Conservation (phyloP, 2,113 vertebrate genomes). For the Litocranius walleri region DNA sequence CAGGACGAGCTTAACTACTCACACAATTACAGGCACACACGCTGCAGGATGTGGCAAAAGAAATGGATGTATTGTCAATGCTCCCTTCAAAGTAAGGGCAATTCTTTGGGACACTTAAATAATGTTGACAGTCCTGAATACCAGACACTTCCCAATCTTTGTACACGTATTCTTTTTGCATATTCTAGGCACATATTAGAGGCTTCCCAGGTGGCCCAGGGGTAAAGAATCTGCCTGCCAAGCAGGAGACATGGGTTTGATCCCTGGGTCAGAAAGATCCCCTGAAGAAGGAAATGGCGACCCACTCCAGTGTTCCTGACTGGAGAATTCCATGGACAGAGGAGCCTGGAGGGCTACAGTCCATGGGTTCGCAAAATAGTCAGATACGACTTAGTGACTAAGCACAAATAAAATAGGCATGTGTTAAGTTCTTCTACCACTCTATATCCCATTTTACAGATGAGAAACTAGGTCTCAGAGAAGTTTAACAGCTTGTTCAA, state of each 20-base stretch:
- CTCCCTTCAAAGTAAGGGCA: background rate
- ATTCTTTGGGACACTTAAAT: background rate
- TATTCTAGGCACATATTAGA: background rate
- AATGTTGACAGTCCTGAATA: background rate
- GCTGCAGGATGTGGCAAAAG: background rate
- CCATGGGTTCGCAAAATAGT: background rate
- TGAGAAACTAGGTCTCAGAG: background rate
- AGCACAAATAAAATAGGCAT: background rate
- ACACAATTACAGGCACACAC: background rate
- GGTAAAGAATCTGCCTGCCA: background rate
- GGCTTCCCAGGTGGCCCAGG: background rate
- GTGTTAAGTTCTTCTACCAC: background rate
- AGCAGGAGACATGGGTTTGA: background rate
- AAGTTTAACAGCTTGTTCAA: background rate
- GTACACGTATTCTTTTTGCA: background rate
- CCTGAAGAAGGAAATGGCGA: background rate
- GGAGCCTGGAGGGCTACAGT: background rate
- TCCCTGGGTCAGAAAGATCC: background rate
- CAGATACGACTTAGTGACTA: background rate
- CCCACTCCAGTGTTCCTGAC: background rate
- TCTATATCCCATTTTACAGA: background rate
- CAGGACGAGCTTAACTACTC: background rate
- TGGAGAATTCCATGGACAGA: background rate
- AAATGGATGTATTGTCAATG: background rate
- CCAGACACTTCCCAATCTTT: background rate